Evolutionary conservation across 2,888 invertebrate genomes (phyloP).

Genomic region (Noctua janthina): DNA sequence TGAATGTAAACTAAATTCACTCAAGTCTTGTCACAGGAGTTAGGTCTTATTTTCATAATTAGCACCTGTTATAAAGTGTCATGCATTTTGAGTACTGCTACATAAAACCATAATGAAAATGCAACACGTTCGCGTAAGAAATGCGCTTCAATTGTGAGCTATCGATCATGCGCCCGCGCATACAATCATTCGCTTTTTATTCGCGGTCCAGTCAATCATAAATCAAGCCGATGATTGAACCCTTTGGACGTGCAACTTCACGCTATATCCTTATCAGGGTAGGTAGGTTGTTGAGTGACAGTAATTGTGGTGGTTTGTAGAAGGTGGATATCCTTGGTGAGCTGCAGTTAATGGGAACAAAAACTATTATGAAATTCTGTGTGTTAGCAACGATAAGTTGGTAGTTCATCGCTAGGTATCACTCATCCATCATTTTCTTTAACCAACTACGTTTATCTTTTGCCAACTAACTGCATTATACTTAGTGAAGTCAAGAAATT

Average conservation of each 20-base stretch:
- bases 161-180: slow-evolving; percentile 64
- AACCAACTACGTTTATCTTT: not conserved
- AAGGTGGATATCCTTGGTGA: slow-evolving; percentile 5
- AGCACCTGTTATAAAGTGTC: slow-evolving; percentile 39
- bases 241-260: slow-evolving; percentile 56
- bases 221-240: slow-evolving; percentile 68
- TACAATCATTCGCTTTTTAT: slow-evolving; percentile 62
- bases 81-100: slow-evolving; percentile 43
- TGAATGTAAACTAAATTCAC: slow-evolving; percentile 36
- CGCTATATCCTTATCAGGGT: slow-evolving; percentile 62
- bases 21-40: slow-evolving; percentile 17
- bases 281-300: slow-evolving; percentile 52
- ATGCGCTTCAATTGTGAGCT: slow-evolving; percentile 52
- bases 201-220: slow-evolving; percentile 65
- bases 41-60: slow-evolving; percentile 49
- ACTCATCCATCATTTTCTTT: slow-evolving; percentile 14
- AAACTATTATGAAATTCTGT: slow-evolving; percentile 40
- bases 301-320: slow-evolving; percentile 52
- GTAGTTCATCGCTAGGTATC: not conserved
- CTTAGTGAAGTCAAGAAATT: not conserved
- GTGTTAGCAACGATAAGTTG: slow-evolving; percentile 31
- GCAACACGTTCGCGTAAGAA: slow-evolving; percentile 32
- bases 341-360: slow-evolving; percentile 25
- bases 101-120: slow-evolving; percentile 56
- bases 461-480: not conserved